Percentiles rank a stretch among this genome's conserved stretches.
phyloP scores from a whole-genome alignment of 1,140 invertebrate genomes.

The Nephotettix cincticeps region DNA sequence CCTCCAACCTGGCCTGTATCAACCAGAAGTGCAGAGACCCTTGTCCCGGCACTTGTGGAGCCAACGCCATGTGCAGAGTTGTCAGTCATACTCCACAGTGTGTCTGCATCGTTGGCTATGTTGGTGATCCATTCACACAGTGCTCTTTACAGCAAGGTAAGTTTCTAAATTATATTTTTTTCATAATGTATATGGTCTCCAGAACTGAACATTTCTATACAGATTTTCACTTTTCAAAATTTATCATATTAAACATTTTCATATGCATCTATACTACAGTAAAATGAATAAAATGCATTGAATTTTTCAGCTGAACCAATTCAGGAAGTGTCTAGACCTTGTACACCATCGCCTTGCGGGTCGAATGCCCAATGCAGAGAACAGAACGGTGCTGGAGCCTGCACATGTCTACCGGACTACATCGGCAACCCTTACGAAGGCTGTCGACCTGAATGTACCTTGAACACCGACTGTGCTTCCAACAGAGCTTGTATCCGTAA shows the following conservation, averaged over 20 bases:
- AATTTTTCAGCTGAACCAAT: slow-evolving; percentile 30
- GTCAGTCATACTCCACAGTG: slow-evolving; percentile 64
- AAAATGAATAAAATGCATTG: slow-evolving; percentile 48
- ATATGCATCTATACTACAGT: too few species aligned
- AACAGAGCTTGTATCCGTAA: slow-evolving; percentile 64
- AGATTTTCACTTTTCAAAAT: too few species aligned
- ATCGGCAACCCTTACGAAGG: slow-evolving; percentile 56
- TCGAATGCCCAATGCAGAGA: slow-evolving; percentile 75
- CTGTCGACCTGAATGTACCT: slow-evolving; percentile 68
- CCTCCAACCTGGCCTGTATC: slow-evolving; percentile 60
- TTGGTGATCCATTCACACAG: slow-evolving; percentile 59
- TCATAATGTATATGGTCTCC: too few species aligned
- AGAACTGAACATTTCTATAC: too few species aligned
- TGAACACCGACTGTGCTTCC: slow-evolving; percentile 65
- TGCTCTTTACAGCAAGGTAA: slow-evolving; percentile 41
- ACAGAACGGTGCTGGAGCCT: slow-evolving; percentile 69
- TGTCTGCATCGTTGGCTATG: slow-evolving; percentile 57
- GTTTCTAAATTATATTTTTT: background rate
- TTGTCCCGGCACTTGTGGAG: slow-evolving; percentile 62
- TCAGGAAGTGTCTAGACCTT: slow-evolving; percentile 53
- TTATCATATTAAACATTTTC: too few species aligned
- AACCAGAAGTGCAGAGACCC: slow-evolving; percentile 68
- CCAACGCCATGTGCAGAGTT: slow-evolving; percentile 63
- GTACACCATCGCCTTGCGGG: slow-evolving; percentile 75
- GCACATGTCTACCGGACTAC: slow-evolving; percentile 54